Conservation (phyloP, 2,797 vertebrate genomes). For the Rhyacichthys aspro region DNA sequence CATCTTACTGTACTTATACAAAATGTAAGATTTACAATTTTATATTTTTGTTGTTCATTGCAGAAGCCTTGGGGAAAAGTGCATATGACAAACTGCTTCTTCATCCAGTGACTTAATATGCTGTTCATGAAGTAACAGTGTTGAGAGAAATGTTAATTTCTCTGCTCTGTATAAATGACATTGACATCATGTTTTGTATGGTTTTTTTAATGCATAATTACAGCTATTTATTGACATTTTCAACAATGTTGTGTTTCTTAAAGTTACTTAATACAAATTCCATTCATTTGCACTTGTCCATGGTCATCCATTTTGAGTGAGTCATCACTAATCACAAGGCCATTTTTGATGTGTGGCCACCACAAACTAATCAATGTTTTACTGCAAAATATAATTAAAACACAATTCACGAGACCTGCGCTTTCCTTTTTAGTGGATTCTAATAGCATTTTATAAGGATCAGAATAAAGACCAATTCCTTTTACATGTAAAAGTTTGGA, state of each 20-base stretch:
- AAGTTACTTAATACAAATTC: neutral
- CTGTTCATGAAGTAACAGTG: neutral
- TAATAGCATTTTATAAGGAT: no score
- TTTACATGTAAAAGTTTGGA: no score
- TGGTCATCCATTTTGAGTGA: no score
- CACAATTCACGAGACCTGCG: no score
- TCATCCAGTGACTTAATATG: neutral
- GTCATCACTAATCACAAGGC: no score
- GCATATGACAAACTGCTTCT: neutral
- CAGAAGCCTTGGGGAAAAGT: slow-evolving; percentile 25
- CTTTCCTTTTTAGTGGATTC: no score
- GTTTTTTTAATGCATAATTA: neutral
- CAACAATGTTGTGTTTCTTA: neutral
- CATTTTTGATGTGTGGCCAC: no score
- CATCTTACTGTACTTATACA: no score
- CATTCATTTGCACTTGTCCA: neutral
- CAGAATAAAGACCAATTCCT: no score
- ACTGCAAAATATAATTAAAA: no score
- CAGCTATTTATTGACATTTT: slow-evolving; percentile 1
- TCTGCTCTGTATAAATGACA: neutral
- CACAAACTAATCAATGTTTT: no score
- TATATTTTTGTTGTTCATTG: slow-evolving; percentile 9
- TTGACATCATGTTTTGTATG: slow-evolving; percentile 1
- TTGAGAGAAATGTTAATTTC: neutral
- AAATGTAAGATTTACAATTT: no score